Evolutionary conservation across 2,113 vertebrate genomes (phyloP).

Genomic region (Eurystomus gularis): DNA sequence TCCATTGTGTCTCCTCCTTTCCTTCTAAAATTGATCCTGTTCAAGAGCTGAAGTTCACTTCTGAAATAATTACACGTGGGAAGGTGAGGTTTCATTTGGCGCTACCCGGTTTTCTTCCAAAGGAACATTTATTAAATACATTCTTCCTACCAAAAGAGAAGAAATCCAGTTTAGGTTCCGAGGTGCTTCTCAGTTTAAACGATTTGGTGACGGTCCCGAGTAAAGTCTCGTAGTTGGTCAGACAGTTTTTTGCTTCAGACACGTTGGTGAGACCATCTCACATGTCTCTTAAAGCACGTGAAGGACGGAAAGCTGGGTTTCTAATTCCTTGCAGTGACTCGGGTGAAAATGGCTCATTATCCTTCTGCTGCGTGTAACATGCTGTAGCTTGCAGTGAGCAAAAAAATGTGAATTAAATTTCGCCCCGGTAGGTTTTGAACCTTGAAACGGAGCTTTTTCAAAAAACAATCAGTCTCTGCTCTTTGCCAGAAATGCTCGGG

Average conservation of each 20-base stretch:
- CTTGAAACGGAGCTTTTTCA: background rate
- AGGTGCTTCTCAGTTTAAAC: background rate
- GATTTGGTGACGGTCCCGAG: background rate
- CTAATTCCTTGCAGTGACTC: background rate
- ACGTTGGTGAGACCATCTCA: background rate
- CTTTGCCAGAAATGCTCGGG: background rate
- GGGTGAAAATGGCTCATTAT: background rate
- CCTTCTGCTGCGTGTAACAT: background rate
- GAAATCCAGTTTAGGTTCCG: background rate
- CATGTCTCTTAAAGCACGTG: background rate
- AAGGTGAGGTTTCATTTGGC: background rate
- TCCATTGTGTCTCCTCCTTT: background rate
- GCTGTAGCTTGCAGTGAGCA: background rate
- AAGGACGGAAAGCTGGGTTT: background rate
- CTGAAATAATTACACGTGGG: background rate
- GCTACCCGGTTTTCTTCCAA: background rate
- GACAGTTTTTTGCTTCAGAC: background rate
- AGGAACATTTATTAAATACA: background rate
- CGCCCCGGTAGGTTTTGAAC: background rate
- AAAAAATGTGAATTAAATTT: background rate
- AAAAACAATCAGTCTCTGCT: background rate
- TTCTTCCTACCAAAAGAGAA: background rate
- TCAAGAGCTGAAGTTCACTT: fast-evolving
- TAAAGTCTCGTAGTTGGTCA: background rate
- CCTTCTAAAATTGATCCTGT: background rate